Evolutionary conservation across 2,888 invertebrate genomes (phyloP).

Genomic region (Drosophila emarginata): DNA sequence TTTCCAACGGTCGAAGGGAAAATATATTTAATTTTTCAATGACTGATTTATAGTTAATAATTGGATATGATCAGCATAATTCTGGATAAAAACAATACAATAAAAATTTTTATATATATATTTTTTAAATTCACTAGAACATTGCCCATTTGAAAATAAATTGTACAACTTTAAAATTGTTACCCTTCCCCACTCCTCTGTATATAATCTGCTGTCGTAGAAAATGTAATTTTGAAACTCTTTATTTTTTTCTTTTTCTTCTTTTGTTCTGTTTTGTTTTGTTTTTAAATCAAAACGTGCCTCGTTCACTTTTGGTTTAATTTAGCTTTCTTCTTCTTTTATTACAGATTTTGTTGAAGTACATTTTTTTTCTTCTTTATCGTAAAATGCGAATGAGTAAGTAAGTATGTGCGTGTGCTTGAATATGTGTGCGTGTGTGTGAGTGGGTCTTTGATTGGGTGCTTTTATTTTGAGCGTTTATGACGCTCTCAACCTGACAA

Average conservation of each 20-base stretch:
- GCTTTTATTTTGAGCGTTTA: slow-evolving; percentile 9
- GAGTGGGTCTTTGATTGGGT: slow-evolving; percentile 10
- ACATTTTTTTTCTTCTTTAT: slow-evolving; percentile 35
- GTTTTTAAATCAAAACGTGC: slow-evolving; percentile 52
- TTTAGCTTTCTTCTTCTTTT: slow-evolving; percentile 17
- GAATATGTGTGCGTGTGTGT: slow-evolving; percentile 10
- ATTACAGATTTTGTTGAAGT: slow-evolving; percentile 33
- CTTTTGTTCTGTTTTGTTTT: slow-evolving; percentile 13
- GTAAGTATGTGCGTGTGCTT: slow-evolving; percentile 2
- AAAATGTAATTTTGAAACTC: slow-evolving; percentile 15
- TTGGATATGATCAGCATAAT: too few species aligned
- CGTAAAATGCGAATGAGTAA: slow-evolving; percentile 29
- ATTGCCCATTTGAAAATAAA: too few species aligned
- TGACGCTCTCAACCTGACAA: slow-evolving; percentile 27
- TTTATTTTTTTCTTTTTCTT: not conserved
- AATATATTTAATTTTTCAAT: too few species aligned
- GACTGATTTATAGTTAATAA: too few species aligned
- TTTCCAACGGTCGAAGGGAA: too few species aligned
- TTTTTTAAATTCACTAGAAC: too few species aligned
- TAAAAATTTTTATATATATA: too few species aligned
- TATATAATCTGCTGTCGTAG: not conserved
- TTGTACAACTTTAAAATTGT: not conserved
- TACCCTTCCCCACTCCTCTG: not conserved
- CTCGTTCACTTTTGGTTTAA: slow-evolving; percentile 28
- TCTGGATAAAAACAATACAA: too few species aligned